Evolutionary conservation across 2,113 vertebrate genomes (phyloP), one percentile per base, ranked within the genome.

Genomic region (Megaptera novaeangliae): DNA sequence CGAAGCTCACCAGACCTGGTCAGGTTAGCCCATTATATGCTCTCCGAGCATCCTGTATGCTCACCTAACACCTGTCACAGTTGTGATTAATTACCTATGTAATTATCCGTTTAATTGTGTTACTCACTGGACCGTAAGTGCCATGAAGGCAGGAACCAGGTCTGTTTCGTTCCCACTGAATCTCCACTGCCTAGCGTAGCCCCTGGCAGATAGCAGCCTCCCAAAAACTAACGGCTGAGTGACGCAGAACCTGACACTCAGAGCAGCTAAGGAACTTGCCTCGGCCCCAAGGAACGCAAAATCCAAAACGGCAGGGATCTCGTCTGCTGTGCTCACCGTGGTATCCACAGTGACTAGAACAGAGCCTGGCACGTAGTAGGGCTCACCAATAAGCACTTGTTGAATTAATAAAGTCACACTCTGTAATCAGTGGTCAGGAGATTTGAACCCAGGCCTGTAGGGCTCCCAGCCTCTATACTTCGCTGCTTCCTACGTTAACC

Each of bases 21-120:
- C 66, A 29, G 57, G 6, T 44, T 17, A 36, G 25, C 14, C n/a
- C 4, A 7, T 1, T 2, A 1, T 0, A 8, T 0, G 36, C 39
- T 64, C 52, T n/a, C 11, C 0, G 29, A 27, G 44, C 52, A 46
- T 4, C 36, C 44, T 13, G 25, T 0, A 12, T 3, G 41, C 18
- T 27, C 4, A 0, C 61, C n/a, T 29, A 7, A 63, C 63, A 6
- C 11, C 6, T 1, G 29, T 18, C 75, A 36, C 17, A 8, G n/a
- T 2, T n/a, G 7, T 2, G 52, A 21, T 6, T 23, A 21, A 31
- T 34, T 85, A 25, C 13, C 27, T 21, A 23, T 1, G 59, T 27
- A 15, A 44, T 13, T 2, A 39, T 14, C 11, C 46, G n/a, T 34
- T 90, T n/a, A 13, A 12, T 15, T 41, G 21, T 44, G 46, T 34